Conservation (phyloP, 2,797 vertebrate species). For the Margarornis squamiger region DNA sequence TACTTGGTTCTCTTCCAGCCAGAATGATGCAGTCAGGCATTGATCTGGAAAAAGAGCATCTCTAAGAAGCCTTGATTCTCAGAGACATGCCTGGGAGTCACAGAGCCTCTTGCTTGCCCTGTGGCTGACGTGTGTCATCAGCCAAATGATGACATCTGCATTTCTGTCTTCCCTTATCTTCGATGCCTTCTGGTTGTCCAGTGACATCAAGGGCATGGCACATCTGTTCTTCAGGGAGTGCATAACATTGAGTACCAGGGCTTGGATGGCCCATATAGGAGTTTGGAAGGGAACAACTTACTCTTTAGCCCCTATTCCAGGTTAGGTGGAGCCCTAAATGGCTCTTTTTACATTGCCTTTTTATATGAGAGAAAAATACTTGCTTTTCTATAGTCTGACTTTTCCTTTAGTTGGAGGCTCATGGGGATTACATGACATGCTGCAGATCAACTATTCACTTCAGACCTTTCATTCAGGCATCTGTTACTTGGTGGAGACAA, state of each 20-base stretch:
- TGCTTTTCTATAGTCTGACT: not conserved
- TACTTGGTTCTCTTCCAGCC: not conserved
- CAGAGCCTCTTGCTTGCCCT: not conserved
- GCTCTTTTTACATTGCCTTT: not conserved
- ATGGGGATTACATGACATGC: not conserved
- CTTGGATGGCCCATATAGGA: not conserved
- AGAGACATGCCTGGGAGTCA: not conserved
- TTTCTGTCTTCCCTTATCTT: not conserved
- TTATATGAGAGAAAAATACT: not conserved
- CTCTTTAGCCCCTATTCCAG: not conserved
- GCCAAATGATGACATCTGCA: not conserved
- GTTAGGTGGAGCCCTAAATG: not conserved
- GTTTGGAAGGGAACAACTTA: not conserved
- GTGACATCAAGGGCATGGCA: not conserved
- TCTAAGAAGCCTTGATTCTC: not conserved
- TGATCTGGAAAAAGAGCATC: not conserved
- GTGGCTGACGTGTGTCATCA: not conserved
- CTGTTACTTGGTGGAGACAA: not conserved
- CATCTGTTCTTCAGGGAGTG: not conserved
- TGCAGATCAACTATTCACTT: not conserved
- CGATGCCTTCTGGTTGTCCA: not conserved
- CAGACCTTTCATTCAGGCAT: not conserved
- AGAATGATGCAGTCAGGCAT: not conserved
- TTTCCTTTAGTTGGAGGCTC: not conserved
- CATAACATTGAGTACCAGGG: not conserved